Percentiles rank a stretch among this genome's conserved stretches.
Evolutionary conservation across 2,888 invertebrate genomes (phyloP).

Genomic region (Listrodromus nycthemerus): DNA sequence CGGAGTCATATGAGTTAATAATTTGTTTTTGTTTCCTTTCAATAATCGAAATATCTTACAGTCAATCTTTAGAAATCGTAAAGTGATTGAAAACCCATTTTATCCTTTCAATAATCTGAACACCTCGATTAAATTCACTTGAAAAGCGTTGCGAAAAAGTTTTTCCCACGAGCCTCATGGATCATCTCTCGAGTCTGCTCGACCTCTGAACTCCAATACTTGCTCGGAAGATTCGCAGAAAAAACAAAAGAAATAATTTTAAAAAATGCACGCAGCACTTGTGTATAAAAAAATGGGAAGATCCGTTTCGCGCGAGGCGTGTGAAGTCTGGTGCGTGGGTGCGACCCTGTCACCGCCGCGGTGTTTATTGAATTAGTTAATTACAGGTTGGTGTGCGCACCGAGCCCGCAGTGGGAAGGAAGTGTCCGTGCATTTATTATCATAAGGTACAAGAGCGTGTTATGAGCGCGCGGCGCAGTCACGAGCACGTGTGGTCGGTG

Average conservation of each 20-base stretch:
- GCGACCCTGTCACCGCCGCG: constrained; percentile 75
- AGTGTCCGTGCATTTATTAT: constrained; percentile 49
- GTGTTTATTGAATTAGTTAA: constrained; percentile 78
- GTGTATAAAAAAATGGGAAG: constrained; percentile 12
- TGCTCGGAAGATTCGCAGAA: neutral
- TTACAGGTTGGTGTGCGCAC: constrained; percentile 43
- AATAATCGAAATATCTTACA: no score
- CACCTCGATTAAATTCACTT: no score
- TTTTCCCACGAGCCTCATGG: no score
- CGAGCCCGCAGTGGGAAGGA: constrained; percentile 36
- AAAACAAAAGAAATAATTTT: neutral
- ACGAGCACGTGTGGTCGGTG: constrained; percentile 44
- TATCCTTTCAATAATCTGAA: no score
- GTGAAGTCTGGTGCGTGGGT: constrained; percentile 63
- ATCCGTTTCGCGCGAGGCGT: constrained; percentile 46
- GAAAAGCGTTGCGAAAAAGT: no score
- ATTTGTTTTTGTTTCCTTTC: no score
- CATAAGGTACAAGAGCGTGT: constrained; percentile 8
- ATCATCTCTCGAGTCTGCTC: no score
- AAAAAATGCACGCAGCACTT: constrained; percentile 7
- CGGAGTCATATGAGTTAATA: no score
- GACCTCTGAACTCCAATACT: neutral
- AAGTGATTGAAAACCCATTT: no score
- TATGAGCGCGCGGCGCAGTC: neutral
- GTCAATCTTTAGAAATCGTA: no score